Conservation (phyloP, 2,888 invertebrate genomes). For the Gibbula magus region DNA sequence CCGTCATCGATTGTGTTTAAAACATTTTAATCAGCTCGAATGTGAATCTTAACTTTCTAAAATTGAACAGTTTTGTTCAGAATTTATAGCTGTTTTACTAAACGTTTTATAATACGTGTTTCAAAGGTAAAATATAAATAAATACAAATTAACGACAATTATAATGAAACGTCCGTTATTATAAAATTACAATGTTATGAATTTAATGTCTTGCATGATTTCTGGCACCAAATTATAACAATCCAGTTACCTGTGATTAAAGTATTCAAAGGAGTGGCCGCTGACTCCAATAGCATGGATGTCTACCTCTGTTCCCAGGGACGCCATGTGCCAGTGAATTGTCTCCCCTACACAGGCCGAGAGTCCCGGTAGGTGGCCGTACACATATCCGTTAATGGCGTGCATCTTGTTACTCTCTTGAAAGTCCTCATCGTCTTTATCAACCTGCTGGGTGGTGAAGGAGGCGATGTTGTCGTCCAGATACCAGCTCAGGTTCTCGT, state of each 20-base stretch:
- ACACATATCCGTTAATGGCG: constrained; percentile 34
- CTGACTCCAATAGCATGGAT: constrained; percentile 37
- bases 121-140: too few relatives aligned
- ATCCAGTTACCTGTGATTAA: constrained; percentile 37
- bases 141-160: too few relatives aligned
- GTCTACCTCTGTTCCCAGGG: constrained; percentile 42
- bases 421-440: constrained; percentile 35
- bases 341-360: constrained; percentile 30
- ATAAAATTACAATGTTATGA: too few relatives aligned
- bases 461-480: constrained; percentile 46
- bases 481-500: constrained; percentile 55
- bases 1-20: too few relatives aligned
- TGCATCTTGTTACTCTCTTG: constrained; percentile 34
- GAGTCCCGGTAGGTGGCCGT: constrained; percentile 33
- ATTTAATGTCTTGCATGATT: too few relatives aligned
- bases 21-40: too few relatives aligned
- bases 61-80: too few relatives aligned
- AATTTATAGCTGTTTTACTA: too few relatives aligned
- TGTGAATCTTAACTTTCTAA: too few relatives aligned
- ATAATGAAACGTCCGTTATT: too few relatives aligned
- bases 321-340: constrained; percentile 36
- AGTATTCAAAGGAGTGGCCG: constrained; percentile 38
- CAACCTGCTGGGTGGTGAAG: constrained; percentile 17
- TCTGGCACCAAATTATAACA: too few relatives aligned
- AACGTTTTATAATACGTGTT: too few relatives aligned